Evolutionary conservation across 2,113 vertebrate species (phyloP), one percentile per base, ranked within the genome.

Genomic region (Anser cygnoides): DNA sequence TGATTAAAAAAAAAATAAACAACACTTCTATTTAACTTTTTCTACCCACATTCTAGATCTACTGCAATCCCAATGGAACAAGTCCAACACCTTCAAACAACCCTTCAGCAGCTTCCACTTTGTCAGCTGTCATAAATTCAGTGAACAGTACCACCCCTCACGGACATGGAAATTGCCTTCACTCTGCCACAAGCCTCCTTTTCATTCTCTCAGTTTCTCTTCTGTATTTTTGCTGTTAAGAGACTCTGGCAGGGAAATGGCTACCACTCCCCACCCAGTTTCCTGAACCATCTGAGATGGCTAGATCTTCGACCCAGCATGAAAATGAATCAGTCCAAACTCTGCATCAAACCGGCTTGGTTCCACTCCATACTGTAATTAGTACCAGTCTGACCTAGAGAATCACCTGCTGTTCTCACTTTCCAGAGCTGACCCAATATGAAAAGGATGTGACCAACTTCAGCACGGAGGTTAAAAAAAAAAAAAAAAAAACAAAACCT

Each of bases 181-280:
- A 97, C 39, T 96, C 98, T 46, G 78, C 97, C 73, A 95, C 97
- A 54, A 94, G 97, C 44, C 93, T 98, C 87, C 55, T 97, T 77
- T 55, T 98, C 46, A n/a, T 97, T 74, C 65, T 98, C 79, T 97
- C 92, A 0, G 35, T 98, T 93, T 98, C 97, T 92, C 95, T 98
- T 67, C 96, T 98, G 58, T 97, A 98, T 85, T 93, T 98, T 95
- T 98, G 96, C 97, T 98, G 97, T 94, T 98, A 97, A 97, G 95
- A 98, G 96, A 98, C 97, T 97, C 88, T 84, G 95, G 91, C 97
- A 95, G 97, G 97, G 96, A 96, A 98, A 93, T 90, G 81, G 93
- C 97, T 95, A 85, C 82, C 81, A 90, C 97, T 97, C 92, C 95
- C 81, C 68, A 50, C 77, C 92, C 88, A 11, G 61, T 97, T 93